These are phyloP conservation scores for Protobothrops mucrosquamatus DNA, from an alignment of 2,113 vertebrate genomes.

Conservation along the genomic window DNA sequence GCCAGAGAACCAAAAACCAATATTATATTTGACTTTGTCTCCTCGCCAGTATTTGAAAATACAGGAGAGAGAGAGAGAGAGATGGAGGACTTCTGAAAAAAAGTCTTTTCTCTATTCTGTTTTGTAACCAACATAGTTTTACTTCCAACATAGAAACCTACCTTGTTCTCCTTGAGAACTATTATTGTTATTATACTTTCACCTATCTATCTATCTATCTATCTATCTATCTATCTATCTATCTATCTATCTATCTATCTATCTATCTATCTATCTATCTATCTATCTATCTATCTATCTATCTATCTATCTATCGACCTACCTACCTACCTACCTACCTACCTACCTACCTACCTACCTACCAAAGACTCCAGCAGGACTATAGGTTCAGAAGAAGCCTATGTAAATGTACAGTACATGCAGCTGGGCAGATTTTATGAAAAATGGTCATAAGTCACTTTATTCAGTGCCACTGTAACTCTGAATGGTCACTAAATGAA, in stretches of 20 bases:
- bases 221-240: not conserved
- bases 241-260: not conserved
- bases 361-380: too few species aligned
- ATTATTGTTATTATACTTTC: not conserved
- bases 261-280: not conserved
- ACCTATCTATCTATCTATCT: not conserved
- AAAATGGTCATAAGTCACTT: too few species aligned
- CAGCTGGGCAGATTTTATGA: not conserved
- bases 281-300: not conserved
- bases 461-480: too few species aligned
- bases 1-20: not conserved
- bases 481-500: too few species aligned
- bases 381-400: not conserved
- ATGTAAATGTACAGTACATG: not conserved
- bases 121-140: not conserved
- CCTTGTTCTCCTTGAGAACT: not conserved
- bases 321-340: not conserved
- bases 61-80: not conserved
- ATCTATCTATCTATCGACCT: too few species aligned
- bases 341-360: not conserved
- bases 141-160: not conserved
- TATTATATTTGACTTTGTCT: not conserved
- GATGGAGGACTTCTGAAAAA: not conserved
- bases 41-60: not conserved
- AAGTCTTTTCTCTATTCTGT: not conserved